phyloP scores from a whole-genome alignment of 2,888 invertebrate genomes.

The Parnassius apollo region DNA sequence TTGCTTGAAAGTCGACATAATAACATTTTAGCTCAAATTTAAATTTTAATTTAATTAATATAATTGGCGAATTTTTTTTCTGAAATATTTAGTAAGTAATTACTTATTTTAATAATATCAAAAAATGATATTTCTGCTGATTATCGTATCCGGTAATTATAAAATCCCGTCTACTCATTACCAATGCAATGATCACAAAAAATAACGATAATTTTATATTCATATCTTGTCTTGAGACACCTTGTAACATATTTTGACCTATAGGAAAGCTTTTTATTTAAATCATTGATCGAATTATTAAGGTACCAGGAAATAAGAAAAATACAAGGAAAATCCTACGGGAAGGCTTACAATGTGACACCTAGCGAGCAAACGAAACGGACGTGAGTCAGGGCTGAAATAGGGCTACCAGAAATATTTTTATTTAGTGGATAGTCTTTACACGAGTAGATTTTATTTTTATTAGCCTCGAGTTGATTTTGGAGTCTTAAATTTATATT shows the following conservation, averaged over 20 bases:
- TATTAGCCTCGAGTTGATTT: no score
- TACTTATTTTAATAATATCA: no score
- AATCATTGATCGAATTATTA: slow-evolving; percentile 10
- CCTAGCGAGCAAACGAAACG: slow-evolving; percentile 7
- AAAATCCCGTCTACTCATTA: not conserved
- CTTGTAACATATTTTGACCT: slow-evolving; percentile 8
- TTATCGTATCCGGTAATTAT: slow-evolving; percentile 3
- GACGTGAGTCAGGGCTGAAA: slow-evolving; percentile 20
- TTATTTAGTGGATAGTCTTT: not conserved
- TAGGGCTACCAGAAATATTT: slow-evolving; percentile 10
- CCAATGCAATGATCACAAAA: not conserved
- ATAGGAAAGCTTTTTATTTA: slow-evolving; percentile 2
- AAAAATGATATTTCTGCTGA: no score
- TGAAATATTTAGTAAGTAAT: no score
- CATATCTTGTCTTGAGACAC: slow-evolving; percentile 3
- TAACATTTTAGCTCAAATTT: no score
- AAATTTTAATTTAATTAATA: not conserved
- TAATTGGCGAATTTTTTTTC: not conserved
- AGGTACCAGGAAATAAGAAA: slow-evolving; percentile 50
- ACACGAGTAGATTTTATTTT: no score
- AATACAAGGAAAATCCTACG: slow-evolving; percentile 50
- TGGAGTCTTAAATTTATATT: no score
- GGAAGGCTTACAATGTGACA: slow-evolving; percentile 25
- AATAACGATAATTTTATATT: not conserved
- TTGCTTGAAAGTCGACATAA: no score